Evolutionary conservation across 2,113 vertebrate genomes (phyloP).

Genomic region (Lepus timidus): DNA sequence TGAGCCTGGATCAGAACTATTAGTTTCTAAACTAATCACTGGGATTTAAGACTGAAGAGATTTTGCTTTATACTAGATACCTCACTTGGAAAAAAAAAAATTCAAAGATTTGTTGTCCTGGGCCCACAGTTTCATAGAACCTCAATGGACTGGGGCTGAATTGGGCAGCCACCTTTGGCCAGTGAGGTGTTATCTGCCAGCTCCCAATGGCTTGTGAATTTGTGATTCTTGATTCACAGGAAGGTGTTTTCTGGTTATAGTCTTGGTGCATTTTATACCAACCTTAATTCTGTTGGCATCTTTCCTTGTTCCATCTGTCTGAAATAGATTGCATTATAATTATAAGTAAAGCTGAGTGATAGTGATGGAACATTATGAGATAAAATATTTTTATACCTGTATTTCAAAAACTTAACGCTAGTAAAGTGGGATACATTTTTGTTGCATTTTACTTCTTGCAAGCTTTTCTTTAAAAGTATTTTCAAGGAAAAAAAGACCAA

Average conservation of each 20-base stretch:
- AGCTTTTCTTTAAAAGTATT: not conserved
- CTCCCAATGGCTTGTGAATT: not conserved
- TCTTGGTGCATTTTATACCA: not conserved
- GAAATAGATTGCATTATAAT: not conserved
- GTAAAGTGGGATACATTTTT: not conserved
- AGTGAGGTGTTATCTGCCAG: not conserved
- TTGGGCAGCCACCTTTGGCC: not conserved
- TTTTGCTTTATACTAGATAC: constrained; percentile 19
- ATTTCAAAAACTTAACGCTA: not conserved
- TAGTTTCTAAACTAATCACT: not conserved
- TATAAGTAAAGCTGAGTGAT: constrained; percentile 10
- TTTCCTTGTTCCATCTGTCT: constrained; percentile 13
- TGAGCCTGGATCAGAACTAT: not conserved
- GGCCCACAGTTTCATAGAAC: not conserved
- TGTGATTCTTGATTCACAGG: not conserved
- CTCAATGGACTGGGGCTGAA: not conserved
- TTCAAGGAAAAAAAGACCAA: not conserved
- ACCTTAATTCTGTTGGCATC: not conserved
- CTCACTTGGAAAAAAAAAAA: not conserved
- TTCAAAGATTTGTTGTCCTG: not conserved
- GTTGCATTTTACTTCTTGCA: constrained; percentile 25
- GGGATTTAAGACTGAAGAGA: not conserved
- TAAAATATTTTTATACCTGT: not conserved
- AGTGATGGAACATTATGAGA: not conserved
- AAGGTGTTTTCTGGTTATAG: constrained; percentile 25